These are phyloP conservation scores for Pristionchus exspectatus DNA, from an alignment of 2,888 invertebrate genomes.

Conservation along the genomic window DNA sequence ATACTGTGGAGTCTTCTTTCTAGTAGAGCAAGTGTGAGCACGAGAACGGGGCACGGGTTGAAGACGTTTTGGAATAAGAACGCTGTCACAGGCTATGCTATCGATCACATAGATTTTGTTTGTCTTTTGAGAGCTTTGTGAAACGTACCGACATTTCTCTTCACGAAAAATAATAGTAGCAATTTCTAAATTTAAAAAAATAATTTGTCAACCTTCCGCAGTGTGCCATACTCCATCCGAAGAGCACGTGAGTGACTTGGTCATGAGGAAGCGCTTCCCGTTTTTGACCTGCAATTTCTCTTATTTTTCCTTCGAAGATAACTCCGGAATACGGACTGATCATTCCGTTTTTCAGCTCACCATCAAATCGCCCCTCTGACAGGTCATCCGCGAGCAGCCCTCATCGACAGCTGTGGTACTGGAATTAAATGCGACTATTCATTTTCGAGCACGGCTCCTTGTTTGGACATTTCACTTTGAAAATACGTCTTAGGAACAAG, in stretches of 20 bases:
- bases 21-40: too few relatives aligned
- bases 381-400: not conserved
- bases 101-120: too few relatives aligned
- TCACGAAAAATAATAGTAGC: too few relatives aligned
- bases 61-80: not conserved
- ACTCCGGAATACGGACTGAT: not conserved
- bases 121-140: not conserved
- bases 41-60: too few relatives aligned
- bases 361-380: not conserved
- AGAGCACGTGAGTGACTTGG: conserved; percentile 14
- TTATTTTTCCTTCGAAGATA: too few relatives aligned
- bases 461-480: too few relatives aligned
- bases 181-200: too few relatives aligned
- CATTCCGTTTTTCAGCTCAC: not conserved
- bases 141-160: not conserved
- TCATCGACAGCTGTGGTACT: not conserved
- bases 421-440: not conserved
- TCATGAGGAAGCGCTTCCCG: not conserved
- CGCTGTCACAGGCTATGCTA: too few relatives aligned
- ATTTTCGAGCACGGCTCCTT: too few relatives aligned
- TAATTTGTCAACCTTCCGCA: not conserved
- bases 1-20: too few relatives aligned
- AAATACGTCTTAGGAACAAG: too few relatives aligned
- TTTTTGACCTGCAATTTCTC: not conserved
- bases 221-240: conserved; percentile 4